Conservation (phyloP, 2,113 vertebrate species). For the Phylloscopus trochilus region DNA sequence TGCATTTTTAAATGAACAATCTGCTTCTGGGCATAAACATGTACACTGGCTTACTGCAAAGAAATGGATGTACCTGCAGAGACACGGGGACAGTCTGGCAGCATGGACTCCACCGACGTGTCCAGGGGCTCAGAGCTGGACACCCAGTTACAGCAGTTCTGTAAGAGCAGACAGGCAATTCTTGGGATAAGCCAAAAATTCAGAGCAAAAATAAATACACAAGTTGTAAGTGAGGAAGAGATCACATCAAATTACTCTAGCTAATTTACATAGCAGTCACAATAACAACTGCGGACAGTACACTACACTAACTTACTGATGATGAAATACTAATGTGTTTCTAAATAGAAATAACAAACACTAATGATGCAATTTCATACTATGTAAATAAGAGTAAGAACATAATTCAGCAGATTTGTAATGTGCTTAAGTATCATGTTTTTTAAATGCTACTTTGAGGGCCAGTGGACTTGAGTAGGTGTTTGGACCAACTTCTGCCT, state of each 20-base stretch:
- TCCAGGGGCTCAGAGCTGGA: constrained; percentile 93
- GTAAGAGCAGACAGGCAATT: constrained; percentile 47
- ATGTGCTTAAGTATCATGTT: not conserved
- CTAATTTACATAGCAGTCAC: not conserved
- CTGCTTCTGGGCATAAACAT: not conserved
- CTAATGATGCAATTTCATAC: not conserved
- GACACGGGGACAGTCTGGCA: constrained; percentile 91
- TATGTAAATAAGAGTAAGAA: not conserved
- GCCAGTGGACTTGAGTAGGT: not conserved
- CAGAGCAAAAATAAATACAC: not conserved
- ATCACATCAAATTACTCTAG: not conserved
- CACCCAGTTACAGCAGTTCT: constrained; percentile 97
- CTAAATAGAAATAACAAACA: too few species aligned
- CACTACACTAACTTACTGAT: accelerated
- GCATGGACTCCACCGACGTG: constrained; percentile 89
- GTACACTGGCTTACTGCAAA: not conserved
- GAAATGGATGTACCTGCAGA: constrained; percentile 86
- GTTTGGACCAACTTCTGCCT: not conserved
- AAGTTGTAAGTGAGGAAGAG: not conserved
- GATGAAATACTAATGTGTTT: not conserved
- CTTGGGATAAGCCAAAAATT: not conserved
- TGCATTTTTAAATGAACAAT: not conserved
- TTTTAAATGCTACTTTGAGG: not conserved
- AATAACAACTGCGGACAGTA: not conserved
- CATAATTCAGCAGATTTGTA: not conserved